Conservation (phyloP, 2,888 invertebrate genomes). For the Netelia melanura region DNA sequence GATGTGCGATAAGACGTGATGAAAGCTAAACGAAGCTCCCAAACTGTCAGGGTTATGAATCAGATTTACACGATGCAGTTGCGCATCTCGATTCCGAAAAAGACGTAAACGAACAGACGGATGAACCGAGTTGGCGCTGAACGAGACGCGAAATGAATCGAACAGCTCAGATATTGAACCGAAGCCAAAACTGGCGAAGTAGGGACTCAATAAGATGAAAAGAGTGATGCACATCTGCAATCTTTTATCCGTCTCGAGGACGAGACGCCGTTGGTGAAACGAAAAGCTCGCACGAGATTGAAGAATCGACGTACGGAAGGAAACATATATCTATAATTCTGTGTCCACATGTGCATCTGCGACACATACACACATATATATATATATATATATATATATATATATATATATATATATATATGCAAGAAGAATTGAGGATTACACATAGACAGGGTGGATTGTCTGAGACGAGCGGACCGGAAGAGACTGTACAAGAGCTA, state of each 20-base stretch:
- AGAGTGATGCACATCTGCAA: conserved; percentile 4
- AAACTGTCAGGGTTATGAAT: neutral
- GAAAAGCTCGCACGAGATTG: conserved; percentile 36
- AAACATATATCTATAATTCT: conserved; percentile 15
- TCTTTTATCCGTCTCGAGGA: conserved; percentile 24
- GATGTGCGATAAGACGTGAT: neutral
- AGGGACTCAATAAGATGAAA: neutral
- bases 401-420: conserved; percentile 14
- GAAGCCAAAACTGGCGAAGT: conserved; percentile 9
- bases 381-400: neutral
- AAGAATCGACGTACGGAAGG: conserved; percentile 17
- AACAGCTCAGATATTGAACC: conserved; percentile 21
- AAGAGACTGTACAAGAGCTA: conserved; percentile 48
- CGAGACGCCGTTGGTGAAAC: conserved; percentile 8
- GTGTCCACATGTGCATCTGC: conserved; percentile 1
- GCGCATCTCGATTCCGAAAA: conserved; percentile 1
- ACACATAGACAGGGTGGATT: conserved; percentile 75
- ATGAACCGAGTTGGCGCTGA: conserved; percentile 18
- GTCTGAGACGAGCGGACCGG: conserved; percentile 55
- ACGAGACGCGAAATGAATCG: conserved; percentile 15
- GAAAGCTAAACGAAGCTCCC: neutral
- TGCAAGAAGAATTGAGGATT: conserved; percentile 45
- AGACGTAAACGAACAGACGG: neutral
- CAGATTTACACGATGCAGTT: conserved; percentile 16
- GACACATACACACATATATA: too few relatives aligned